phyloP scores from a whole-genome alignment of 2,113 vertebrate genomes.

The Hystrix cristata region DNA sequence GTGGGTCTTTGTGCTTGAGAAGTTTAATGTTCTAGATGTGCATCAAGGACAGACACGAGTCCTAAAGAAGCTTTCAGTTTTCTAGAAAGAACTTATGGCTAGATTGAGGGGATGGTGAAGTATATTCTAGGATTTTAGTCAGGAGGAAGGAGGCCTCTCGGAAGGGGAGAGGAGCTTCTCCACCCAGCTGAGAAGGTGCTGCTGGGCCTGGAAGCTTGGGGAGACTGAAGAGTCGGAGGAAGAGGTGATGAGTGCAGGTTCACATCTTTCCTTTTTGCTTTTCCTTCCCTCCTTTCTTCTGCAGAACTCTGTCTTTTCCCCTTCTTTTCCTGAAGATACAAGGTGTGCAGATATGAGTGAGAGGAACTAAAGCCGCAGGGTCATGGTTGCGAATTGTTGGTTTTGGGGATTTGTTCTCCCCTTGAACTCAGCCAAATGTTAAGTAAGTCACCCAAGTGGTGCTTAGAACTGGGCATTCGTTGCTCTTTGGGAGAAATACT shows the following conservation, averaged over 20 bases:
- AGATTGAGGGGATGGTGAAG: not conserved
- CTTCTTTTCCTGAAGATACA: not conserved
- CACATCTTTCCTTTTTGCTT: not conserved
- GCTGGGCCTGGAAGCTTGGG: too few relatives aligned
- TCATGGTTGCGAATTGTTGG: not conserved
- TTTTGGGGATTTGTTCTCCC: not conserved
- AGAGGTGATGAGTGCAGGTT: rapidly evolving
- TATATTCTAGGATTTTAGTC: not conserved
- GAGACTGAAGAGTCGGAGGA: not conserved
- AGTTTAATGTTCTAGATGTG: not conserved
- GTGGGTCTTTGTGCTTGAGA: not conserved
- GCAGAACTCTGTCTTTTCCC: not conserved
- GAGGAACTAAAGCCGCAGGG: not conserved
- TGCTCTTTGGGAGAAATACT: not conserved
- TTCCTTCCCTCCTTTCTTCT: not conserved
- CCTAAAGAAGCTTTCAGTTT: not conserved
- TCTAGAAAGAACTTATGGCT: not conserved
- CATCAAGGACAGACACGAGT: too few relatives aligned
- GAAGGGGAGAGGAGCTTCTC: not conserved
- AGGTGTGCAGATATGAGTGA: not conserved
- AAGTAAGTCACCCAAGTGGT: not conserved
- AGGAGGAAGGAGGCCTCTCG: not conserved
- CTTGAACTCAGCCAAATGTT: not conserved
- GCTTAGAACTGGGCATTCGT: not conserved
- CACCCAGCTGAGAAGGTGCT: not conserved